phyloP scores from a whole-genome alignment of 2,797 vertebrate genomes.

The Characodon lateralis region DNA sequence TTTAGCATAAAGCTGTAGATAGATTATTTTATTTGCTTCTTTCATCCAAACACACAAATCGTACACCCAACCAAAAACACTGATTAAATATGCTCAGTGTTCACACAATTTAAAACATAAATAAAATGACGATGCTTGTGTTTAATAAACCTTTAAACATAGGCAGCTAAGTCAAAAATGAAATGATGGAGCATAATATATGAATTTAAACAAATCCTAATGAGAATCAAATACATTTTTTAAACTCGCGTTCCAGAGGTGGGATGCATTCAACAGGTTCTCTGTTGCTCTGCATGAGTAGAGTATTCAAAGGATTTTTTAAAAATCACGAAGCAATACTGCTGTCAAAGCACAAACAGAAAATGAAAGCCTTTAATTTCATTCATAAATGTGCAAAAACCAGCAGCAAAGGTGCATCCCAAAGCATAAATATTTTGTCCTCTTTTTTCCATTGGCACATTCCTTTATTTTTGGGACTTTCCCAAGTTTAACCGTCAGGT shows the following conservation, averaged over 20 bases:
- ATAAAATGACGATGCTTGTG: background rate
- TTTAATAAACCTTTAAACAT: background rate
- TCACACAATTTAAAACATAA: conserved; percentile 49
- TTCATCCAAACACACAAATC: conserved; percentile 22
- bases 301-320: conserved; percentile 19
- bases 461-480: conserved; percentile 41
- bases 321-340: conserved; percentile 12
- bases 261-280: conserved; percentile 14
- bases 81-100: conserved; percentile 31
- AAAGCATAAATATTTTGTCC: conserved; percentile 10
- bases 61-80: conserved; percentile 26
- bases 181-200: background rate
- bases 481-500: conserved; percentile 18
- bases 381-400: conserved; percentile 14
- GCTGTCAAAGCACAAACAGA: background rate
- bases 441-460: conserved; percentile 43
- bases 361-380: background rate
- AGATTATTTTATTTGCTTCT: conserved; percentile 46
- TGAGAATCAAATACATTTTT: conserved; percentile 1
- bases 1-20: background rate
- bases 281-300: conserved; percentile 44
- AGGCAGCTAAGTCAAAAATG: background rate
- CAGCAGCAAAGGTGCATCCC: conserved; percentile 11
- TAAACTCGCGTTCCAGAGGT: conserved; percentile 4
- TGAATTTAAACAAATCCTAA: background rate